A percentile compares a stretch with the other conserved stretches of the same genome.
Conservation (phyloP, 1,140 invertebrate genomes). For the Paracyclopina nana region DNA sequence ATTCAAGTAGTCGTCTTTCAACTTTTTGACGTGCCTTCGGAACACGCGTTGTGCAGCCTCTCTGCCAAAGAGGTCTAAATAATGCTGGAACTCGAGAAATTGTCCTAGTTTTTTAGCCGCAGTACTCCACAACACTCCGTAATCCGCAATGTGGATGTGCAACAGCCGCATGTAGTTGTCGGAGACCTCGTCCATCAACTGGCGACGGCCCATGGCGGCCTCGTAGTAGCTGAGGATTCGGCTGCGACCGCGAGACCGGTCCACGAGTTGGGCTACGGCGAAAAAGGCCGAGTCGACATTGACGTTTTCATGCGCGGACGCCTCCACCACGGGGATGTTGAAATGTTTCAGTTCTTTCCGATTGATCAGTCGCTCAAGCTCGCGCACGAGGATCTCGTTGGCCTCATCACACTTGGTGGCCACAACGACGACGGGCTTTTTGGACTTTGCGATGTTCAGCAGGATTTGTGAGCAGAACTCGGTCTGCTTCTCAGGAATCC, state of each 20-base stretch:
- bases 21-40: constrained; percentile 53
- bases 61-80: constrained; percentile 71
- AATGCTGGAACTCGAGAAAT: constrained; percentile 56
- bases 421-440: constrained; percentile 82
- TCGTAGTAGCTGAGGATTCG: constrained; percentile 62
- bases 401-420: constrained; percentile 93
- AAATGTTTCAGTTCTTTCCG: constrained; percentile 73
- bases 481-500: constrained; percentile 59
- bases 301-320: constrained; percentile 86
- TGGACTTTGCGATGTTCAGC: constrained; percentile 63
- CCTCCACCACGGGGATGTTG: constrained; percentile 66
- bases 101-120: constrained; percentile 63
- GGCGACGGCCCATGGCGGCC: constrained; percentile 60
- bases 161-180: constrained; percentile 51
- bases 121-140: constrained; percentile 62
- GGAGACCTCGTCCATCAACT: constrained; percentile 64
- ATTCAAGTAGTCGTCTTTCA: constrained; percentile 63
- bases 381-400: constrained; percentile 60
- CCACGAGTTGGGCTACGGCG: constrained; percentile 73
- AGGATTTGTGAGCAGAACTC: constrained; percentile 60
- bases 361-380: constrained; percentile 66
- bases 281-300: constrained; percentile 89
- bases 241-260: constrained; percentile 40
- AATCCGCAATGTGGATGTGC: constrained; percentile 39
- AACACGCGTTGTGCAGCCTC: constrained; percentile 61